Base-by-base conservation (phyloP, 2,113 vertebrate species). In the Carollia perspicillata region DNA sequence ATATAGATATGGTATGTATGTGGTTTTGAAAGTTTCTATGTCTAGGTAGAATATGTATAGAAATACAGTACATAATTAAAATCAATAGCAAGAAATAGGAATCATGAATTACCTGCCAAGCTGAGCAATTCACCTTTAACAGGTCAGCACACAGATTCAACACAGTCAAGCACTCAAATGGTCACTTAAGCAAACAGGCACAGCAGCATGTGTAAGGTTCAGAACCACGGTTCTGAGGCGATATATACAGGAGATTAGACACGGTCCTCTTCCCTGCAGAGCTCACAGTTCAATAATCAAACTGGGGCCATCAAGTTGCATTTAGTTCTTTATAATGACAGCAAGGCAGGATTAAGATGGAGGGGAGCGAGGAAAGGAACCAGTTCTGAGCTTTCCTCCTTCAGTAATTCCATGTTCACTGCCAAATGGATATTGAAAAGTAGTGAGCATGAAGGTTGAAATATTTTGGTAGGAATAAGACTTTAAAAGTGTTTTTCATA, bases 41-140 rank as follows among this genome's bases (percentile, higher is more conserved):
- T 58, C n/a, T 87, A 49, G 35, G 23, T 49, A 93, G 58, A 92
- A 89, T 93, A 94, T 74, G 93, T 95, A 65, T 77, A 90, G 84
- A 81, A 96, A 94, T 95, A 86, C 6, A 72, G 42, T 60, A 74
- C n/a, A 81, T 93, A 96, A 94, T 96, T 97, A 94, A 96, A 97
- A 97, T 96, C 95, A 93, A 95, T 90, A 96, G 75, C 84, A 94
- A 93, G 53, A 93, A 96, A 96, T 58, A 58, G 77, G 58, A 95
- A 84, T 72, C 83, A 94, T 92, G 88, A 96, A 96, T 96, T 94
- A 78, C 58, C 92, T 95, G 90, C 65, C 84, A 93, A 88, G 30
- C 60, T 77, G 9, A 96, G 71, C 22, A 49, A 75, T 71, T 93
- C 89, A 93, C 96, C 94, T 96, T 96, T 89, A 94, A 80, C 37